Base-by-base conservation (phyloP, 2,113 vertebrate genomes). In the Lepus timidus region DNA sequence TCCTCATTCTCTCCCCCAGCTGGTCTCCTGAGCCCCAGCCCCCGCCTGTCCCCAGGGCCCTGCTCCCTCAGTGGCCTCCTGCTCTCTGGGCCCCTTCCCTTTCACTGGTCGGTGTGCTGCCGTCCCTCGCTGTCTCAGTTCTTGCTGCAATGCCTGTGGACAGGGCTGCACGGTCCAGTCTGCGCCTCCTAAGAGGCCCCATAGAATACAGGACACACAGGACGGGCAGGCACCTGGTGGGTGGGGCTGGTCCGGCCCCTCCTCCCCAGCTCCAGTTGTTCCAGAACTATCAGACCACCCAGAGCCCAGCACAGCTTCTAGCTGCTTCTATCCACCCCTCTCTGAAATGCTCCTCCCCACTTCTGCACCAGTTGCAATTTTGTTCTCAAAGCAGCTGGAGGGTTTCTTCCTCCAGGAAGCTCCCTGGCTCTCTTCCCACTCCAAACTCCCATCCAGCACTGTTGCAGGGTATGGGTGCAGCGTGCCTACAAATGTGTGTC, bases 101-200 rank as follows among this genome's bases (percentile, higher is more conserved):
- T 71, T 51, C 55, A 33, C 51, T 92, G 71, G 68, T 64, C 83
- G 49, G 58, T 4, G 10, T 29, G 22, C 33, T 58, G n/a, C 71
- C 39, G 52, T 80, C 16, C 27, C 12, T 55, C 17, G 17, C 61
- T 79, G 68, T 16, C 71, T 90, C 71, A 81, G 27, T 44, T 71
- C 44, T 91, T 36, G 17, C 49, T 74, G 36, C n/a, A 55, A 36
- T 91, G 95, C 52, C 61, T n/a, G 27, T 90, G 52, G 62, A 81
- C 68, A 52, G 49, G n/a, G 31, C 82, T 31, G 27, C 8, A 31
- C 3, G 8, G 16, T 7, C 51, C 62, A 68, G 4, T 6, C 22
- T 7, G 1, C 22, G 16, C 44, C 71, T 90, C 58, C 55, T 33
- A 39, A 29, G 1, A 22, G 65, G 17, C 67, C 58, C 36, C 73